These are phyloP conservation scores for Amazona guildingii DNA, from an alignment of 2,113 vertebrate species.

Conservation along the genomic window DNA sequence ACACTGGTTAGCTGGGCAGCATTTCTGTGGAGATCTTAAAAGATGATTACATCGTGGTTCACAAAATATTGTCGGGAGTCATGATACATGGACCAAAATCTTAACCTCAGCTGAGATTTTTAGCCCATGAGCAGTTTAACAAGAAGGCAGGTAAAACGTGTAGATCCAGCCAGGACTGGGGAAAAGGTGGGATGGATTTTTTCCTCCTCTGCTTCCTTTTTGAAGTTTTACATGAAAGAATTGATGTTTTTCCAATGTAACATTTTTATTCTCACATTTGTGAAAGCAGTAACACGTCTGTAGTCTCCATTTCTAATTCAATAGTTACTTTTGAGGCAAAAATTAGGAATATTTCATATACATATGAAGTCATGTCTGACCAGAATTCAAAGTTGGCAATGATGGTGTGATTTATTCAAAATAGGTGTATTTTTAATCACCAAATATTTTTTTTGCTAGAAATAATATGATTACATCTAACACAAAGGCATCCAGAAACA, in stretches of 20 bases:
- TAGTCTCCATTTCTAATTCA: not conserved
- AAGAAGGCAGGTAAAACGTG: not conserved
- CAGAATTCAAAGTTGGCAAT: not conserved
- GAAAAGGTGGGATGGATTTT: not conserved
- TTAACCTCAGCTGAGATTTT: not conserved
- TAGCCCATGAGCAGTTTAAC: not conserved
- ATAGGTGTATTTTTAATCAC: not conserved
- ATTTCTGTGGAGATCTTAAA: not conserved
- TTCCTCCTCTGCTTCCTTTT: not conserved
- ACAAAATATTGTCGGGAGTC: not conserved
- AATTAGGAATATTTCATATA: not conserved
- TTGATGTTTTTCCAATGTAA: not conserved
- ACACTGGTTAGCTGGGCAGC: fast-evolving
- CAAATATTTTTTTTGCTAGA: not conserved
- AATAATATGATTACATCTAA: not conserved
- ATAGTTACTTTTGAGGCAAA: not conserved
- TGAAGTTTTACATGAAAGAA: not conserved
- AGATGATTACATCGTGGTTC: not conserved
- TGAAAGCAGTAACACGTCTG: not conserved
- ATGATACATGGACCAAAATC: not conserved
- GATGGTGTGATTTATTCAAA: not conserved
- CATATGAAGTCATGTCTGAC: not conserved
- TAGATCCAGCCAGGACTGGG: not conserved
- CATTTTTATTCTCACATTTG: not conserved
- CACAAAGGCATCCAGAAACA: not conserved